Base-by-base conservation (phyloP, 1,140 invertebrate species). In the Drosophila dunni region DNA sequence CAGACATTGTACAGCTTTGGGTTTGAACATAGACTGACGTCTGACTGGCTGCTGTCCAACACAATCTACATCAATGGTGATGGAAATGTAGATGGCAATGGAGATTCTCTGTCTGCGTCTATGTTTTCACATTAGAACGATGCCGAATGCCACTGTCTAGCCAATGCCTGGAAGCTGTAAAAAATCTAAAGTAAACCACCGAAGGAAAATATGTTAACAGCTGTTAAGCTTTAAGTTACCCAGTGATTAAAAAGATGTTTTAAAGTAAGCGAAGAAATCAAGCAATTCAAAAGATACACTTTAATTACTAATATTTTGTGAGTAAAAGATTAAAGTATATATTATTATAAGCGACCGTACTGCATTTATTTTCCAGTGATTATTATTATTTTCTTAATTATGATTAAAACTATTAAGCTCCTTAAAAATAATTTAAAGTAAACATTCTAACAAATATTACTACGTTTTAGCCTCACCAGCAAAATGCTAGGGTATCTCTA, bases 21-120 rank as follows among this genome's bases (percentile, higher is more conserved):
- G 70, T 45, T 67, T 61, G 63, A 66, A 45, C 53, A 72, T 62
- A 53, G 58, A 74, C 71, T 79, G 68, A 85, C 65, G 71, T 88
- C 82, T 74, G 72, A 71, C 79, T 81, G 79, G 71, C 68, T 79
- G 72, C 75, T 67, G 76, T 82, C 82, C 83, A 81, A 79, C 79
- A 66, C 76, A 88, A 86, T 86, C 82, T 86, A 88, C 83, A 86
- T 86, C 82, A 77, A 58, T 69, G 44, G 36, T 13, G 33, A 51
- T 42, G 65, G 40, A 42, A n/a, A 38, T 40, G 53, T 7, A 8
- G 44, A 57, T 56, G 48, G 6, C 15, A 15, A 63, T 63, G 24
- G 7, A 5, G 50, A 44, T 53, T 38, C 20, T 7, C 34, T 46
- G 42, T 20, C 13, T 69, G 44, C 20, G 38, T 45, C 45, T 50